Percentiles rank a stretch among this genome's conserved stretches.
Evolutionary conservation across 2,797 vertebrate species (phyloP).

Genomic region (Chloroceryle amazona): DNA sequence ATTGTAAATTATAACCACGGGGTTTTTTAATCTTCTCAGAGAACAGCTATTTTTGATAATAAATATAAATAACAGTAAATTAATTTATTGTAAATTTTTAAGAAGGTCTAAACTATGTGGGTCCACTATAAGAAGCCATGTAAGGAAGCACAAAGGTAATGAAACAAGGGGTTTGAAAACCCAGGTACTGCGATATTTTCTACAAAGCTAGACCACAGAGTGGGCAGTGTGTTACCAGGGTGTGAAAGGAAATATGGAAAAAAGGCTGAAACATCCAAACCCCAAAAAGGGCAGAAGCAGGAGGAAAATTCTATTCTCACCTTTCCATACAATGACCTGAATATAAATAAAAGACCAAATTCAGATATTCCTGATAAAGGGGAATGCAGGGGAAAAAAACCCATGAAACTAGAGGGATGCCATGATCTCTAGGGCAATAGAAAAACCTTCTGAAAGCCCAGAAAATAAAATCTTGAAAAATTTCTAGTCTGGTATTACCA

Average conservation of each 20-base stretch:
- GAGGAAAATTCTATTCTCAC: neutral
- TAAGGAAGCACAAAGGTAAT: neutral
- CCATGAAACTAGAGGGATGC: neutral
- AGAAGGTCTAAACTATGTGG: neutral
- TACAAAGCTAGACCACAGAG: neutral
- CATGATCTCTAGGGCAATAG: neutral
- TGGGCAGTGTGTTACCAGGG: neutral
- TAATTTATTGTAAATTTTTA: slow-evolving; percentile 1
- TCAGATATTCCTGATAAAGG: neutral
- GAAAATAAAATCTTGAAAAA: neutral
- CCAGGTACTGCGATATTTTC: neutral
- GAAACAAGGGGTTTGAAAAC: neutral
- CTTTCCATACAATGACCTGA: neutral
- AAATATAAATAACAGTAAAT: neutral
- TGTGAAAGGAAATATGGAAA: neutral
- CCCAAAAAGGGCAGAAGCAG: neutral
- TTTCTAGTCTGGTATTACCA: neutral
- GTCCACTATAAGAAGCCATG: neutral
- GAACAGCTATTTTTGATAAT: neutral
- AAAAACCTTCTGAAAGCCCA: neutral
- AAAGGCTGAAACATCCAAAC: neutral
- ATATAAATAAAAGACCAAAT: neutral
- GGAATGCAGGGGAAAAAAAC: neutral
- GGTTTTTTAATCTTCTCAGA: neutral
- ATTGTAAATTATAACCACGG: slow-evolving; percentile 4